Evolutionary conservation across 1,140 invertebrate species (phyloP), one percentile per base, ranked within the genome.

Genomic region (Hydropsyche tenuis): DNA sequence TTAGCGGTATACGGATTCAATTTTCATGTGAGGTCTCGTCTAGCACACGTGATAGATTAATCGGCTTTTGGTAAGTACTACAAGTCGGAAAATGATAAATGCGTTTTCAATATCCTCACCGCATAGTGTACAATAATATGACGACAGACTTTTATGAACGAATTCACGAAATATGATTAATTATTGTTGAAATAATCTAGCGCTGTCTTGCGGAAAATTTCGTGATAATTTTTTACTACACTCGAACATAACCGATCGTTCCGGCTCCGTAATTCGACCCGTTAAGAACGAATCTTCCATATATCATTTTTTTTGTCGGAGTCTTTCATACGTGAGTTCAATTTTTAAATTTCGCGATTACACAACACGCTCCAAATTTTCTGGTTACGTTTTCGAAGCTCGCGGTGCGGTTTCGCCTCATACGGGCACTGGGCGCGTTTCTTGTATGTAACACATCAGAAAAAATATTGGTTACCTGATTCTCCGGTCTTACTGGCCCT

Each of bases 161-260:
- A 65, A 30, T 65, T 65, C 30, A 65, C 20, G n/a, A 43, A 43
- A 16, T 43, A 65, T 65, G 63, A 65, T 65, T 65, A 65, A 65
- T 65, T 23, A 25, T 42, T 23, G 11, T 43, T 4, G 18, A 25
- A 60, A 60, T 60, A 25, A 60, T 60, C 22, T 23, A 27, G 12
- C 56, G 48, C 1, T 25, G 56, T 60, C 56, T 60, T 25, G 23
- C 56, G 22, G 56, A 14, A 60, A 22, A 14, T 60, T 60, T 60
- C 20, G 48, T 18, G 48, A 53, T 53, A 5, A 53, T 53, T 53
- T 18, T 53, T 53, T 18, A 18, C 20, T 53, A 9, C 30, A 37
- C 30, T 37, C 30, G 30, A 37, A 53, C 48, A 20, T 20, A 53
- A 53, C 48, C 48, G 16, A 53, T 20, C 48, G 48, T 53, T 53